These are phyloP conservation scores for Dichetophora obliterata DNA, from an alignment of 2,888 invertebrate species.

Conservation along the genomic window DNA sequence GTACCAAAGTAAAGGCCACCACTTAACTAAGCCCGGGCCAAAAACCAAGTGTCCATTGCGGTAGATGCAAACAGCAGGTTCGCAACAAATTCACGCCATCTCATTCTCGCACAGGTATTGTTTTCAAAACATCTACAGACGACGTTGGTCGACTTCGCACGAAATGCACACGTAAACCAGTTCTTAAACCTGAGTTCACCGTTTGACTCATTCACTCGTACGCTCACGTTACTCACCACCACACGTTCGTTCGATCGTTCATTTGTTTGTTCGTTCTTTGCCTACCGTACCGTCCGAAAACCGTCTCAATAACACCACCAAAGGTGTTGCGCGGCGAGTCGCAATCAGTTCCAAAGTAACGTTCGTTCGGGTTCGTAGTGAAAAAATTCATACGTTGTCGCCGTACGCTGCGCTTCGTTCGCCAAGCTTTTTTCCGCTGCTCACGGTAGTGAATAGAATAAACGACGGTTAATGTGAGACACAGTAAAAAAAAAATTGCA, in stretches of 20 bases:
- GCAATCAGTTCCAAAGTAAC: slow-evolving; percentile 68
- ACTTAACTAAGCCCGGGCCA: slow-evolving; percentile 38
- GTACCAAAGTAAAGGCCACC: slow-evolving; percentile 14
- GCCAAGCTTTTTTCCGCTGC: neutral
- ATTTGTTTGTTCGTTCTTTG: neutral
- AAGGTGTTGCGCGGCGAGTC: slow-evolving; percentile 56
- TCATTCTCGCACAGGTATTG: slow-evolving; percentile 17
- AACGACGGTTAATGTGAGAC: too few relatives aligned
- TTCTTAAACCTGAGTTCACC: neutral
- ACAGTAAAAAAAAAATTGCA: too few relatives aligned
- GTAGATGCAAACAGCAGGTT: neutral
- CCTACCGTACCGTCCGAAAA: neutral
- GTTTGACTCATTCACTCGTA: slow-evolving; percentile 8
- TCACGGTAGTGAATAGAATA: too few relatives aligned
- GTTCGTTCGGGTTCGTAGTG: slow-evolving; percentile 61
- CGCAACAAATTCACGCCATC: neutral
- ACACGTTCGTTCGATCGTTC: neutral
- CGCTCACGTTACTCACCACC: neutral
- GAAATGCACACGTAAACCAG: neutral
- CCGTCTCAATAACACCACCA: slow-evolving; percentile 48
- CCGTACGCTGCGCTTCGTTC: slow-evolving; percentile 21
- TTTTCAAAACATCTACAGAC: slow-evolving; percentile 1
- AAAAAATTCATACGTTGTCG: slow-evolving; percentile 17
- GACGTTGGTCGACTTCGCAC: neutral
- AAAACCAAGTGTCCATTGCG: slow-evolving; percentile 19